Base-by-base conservation (phyloP, 2,113 vertebrate species). In the Coreoperca whiteheadi region DNA sequence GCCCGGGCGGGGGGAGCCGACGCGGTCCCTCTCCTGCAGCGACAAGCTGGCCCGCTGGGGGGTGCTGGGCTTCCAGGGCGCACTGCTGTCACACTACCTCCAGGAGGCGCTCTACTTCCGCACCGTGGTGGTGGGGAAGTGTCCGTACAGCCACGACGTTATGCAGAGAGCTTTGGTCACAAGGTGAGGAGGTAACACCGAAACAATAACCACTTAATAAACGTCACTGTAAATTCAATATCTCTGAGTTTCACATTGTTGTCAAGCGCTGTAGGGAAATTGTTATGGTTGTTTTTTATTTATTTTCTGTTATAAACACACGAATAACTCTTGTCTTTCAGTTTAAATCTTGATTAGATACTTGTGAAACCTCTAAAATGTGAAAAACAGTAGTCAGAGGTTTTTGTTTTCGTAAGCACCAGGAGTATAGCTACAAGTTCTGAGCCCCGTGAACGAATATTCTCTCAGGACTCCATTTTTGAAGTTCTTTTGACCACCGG, bases 21-120 rank as follows among this genome's bases (percentile, higher is more conserved):
- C 98, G 0, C 84, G 95, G 54, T 99, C 98, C 21, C 97, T 99
- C 89, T 99, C 97, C 82, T 99, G 98, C 93, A 99, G 98, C 3
- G 98, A 99, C 91, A 99, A 99, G 88, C 73, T 88, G 66, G 91
- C 92, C 23, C 91, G 91, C 30, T 94, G 97, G 97, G 96, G 94
- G 0, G 95, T 97, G 50, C 90, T 99, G 1, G 98, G 98, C 21
- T 97, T 97, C 90, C 98, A 99, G 81, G 98, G 98, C 0, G 97
- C 97, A 6, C 96, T 99, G 71, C 90, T 99, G 79, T 96, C 96
- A 93, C 98, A 98, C 87, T 98, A 97, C 91, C 94, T 99, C 18
- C 95, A 98, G 85, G 91, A 90, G 81, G 97, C 97, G 0, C 59
- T 99, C 46, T 98, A 97, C 92, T 91, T 99, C 85, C 95, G 94